Base-by-base conservation (phyloP, 2,888 invertebrate species). In the Adineta ricciae region DNA sequence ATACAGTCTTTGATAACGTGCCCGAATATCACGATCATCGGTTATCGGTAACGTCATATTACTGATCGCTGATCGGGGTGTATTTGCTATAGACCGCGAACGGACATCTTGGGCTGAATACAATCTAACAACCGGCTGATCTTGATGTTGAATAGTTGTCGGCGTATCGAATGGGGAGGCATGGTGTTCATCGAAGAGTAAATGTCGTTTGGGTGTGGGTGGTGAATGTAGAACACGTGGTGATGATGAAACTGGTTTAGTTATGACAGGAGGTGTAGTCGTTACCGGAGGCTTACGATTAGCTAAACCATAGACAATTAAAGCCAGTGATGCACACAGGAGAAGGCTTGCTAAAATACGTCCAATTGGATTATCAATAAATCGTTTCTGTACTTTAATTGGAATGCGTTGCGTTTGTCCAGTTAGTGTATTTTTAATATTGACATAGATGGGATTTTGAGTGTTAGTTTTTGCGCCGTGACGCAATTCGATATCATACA, bases 91-190 rank as follows among this genome's bases (percentile, higher is more conserved):
- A 4, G 64, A 64, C 16, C 78, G 19, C 19, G 78, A 41, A 78
- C 78, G 78, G 38, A 78, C 38, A 78, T 78, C 78, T 41, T 78
- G 78, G 3, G 78, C 78, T n/a, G 78, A 78, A 78, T 78, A 78
- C 9, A 78, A n/a, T 41, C 78, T 38, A 16, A 64, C 64, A 9
- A 41, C 78, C 4, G 78, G 78, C 41, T 41, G 78, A 41, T 64
- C 64, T 32, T 41, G n/a, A 19, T 41, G 41, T 78, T 41, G 38
- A 38, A 19, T 78, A 16, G 78, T 24, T 78, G 24, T 41, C n/a
- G 41, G 41, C n/a, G 78, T 41, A 78, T 78, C 78, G n/a, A n/a
- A 64, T n/a, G 41, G 3, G 3, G 21, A 3, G 24, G 78, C 38
- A 78, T 78, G 38, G 41, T 41, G 78, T 41, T 78, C 78, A 78